Percentiles rank a stretch among this genome's conserved stretches.
Evolutionary conservation across 2,888 invertebrate genomes (phyloP).

Genomic region (Dolichopus griseipennis): DNA sequence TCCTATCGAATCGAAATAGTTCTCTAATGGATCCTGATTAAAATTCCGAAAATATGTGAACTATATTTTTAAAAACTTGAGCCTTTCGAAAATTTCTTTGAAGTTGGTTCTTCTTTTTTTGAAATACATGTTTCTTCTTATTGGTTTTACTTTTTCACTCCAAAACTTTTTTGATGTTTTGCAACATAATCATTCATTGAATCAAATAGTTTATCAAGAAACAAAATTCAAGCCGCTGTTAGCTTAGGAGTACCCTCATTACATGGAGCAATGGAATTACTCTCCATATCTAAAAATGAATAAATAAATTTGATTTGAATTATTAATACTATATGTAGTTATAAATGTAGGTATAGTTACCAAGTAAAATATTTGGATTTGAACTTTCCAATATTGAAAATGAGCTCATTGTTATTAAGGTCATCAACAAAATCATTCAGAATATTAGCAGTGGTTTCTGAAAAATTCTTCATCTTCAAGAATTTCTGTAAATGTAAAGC

Average conservation of each 20-base stretch:
- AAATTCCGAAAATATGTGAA: background rate
- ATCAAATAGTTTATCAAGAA: slow-evolving; percentile 4
- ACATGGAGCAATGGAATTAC: slow-evolving; percentile 8
- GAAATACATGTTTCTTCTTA: background rate
- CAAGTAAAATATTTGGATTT: background rate
- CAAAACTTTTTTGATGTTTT: background rate
- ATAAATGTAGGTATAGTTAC: background rate
- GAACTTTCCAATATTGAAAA: background rate
- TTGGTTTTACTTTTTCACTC: background rate
- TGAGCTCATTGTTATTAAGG: background rate
- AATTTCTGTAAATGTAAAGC: background rate
- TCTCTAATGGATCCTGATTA: slow-evolving; percentile 7
- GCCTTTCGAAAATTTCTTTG: background rate
- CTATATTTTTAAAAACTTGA: background rate
- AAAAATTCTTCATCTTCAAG: background rate
- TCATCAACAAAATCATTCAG: background rate
- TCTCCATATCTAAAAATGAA: background rate
- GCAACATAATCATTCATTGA: slow-evolving; percentile 1
- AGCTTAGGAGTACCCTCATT: background rate
- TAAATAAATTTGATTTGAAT: background rate
- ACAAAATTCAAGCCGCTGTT: background rate
- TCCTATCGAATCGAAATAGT: background rate
- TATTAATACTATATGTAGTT: background rate
- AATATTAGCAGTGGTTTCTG: background rate
- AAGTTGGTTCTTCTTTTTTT: background rate